Evolutionary conservation across 2,113 vertebrate species (phyloP).

Genomic region (Apteryx owenii): DNA sequence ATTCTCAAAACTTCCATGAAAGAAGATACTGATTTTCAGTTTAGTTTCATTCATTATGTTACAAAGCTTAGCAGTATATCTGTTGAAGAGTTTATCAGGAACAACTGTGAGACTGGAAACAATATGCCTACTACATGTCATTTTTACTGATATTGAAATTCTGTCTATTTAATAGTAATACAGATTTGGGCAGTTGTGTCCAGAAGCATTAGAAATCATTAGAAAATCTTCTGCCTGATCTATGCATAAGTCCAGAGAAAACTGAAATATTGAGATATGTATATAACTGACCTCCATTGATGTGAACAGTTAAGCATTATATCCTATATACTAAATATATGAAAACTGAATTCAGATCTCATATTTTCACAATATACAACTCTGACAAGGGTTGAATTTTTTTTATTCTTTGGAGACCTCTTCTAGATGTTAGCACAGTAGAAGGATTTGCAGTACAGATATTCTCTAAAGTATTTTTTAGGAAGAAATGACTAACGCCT

Average conservation of each 20-base stretch:
- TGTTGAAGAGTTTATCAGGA: not conserved
- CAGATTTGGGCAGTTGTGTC: not conserved
- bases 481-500: not conserved
- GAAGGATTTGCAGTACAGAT: not conserved
- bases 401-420: not conserved
- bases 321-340: not conserved
- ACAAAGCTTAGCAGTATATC: conserved; percentile 5
- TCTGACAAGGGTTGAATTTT: not conserved
- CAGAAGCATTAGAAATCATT: not conserved
- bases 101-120: not conserved
- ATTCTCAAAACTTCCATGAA: conserved; percentile 20
- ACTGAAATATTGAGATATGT: not conserved
- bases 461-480: not conserved
- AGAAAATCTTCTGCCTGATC: not conserved
- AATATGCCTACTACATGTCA: not conserved
- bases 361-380: not conserved
- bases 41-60: conserved; percentile 10
- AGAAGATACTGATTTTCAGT: conserved; percentile 33
- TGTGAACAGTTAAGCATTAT: not conserved
- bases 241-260: not conserved
- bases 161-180: not conserved
- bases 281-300: not conserved
- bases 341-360: not conserved
- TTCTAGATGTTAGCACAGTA: not conserved
- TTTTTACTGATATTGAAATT: not conserved